Percentiles rank a stretch among this genome's conserved stretches.
Conservation (phyloP, 92 coral and sea anemone genomes). For the Actinostola sp. region DNA sequence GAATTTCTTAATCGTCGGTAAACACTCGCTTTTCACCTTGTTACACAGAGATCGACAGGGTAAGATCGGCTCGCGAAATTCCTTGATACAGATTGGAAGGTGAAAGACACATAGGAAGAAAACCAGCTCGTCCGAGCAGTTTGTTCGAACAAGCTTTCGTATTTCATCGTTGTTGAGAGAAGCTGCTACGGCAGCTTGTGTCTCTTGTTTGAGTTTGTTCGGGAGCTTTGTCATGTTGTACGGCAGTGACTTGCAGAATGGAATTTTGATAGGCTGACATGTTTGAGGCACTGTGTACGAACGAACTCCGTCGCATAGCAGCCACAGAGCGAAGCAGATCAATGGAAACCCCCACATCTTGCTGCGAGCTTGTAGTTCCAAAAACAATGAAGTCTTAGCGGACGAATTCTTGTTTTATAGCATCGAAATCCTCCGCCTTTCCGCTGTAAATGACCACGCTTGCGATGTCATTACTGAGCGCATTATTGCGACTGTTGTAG, state of each 20-base stretch:
- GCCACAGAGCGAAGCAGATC: background rate
- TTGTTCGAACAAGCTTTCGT: conserved; percentile 50
- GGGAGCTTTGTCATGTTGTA: conserved; percentile 86
- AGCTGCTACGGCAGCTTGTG: conserved; percentile 52
- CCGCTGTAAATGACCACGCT: background rate
- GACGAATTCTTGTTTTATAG: background rate
- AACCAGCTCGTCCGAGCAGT: conserved; percentile 70
- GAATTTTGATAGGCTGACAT: conserved; percentile 68
- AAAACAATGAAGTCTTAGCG: background rate
- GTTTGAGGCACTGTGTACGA: conserved; percentile 9
- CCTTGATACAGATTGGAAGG: conserved; percentile 73
- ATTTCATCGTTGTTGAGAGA: conserved; percentile 33
- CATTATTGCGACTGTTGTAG: background rate
- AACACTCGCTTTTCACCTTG: conserved; percentile 68
- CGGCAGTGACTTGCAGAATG: conserved; percentile 69
- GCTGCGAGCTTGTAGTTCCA: background rate
- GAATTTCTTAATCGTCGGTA: conserved; percentile 45
- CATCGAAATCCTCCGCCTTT: background rate
- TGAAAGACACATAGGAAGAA: conserved; percentile 80
- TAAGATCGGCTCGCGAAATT: conserved; percentile 48
- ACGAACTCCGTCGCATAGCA: background rate
- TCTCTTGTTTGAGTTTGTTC: conserved; percentile 54
- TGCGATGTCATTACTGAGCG: background rate
- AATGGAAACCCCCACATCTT: background rate
- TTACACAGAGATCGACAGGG: conserved; percentile 84